Conservation (phyloP, 2,888 invertebrate species). For the Druceiella hillmani region DNA sequence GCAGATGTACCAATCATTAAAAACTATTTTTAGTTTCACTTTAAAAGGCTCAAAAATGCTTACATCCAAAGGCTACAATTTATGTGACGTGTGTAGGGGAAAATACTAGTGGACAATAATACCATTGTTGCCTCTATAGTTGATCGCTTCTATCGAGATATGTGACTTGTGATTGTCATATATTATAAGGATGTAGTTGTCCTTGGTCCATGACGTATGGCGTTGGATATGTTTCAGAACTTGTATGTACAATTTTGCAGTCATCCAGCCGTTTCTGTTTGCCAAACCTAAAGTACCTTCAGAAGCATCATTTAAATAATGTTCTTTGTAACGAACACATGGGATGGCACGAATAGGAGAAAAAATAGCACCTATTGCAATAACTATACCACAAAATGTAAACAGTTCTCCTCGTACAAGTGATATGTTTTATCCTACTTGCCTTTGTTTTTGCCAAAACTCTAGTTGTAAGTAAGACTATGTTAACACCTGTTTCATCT, state of each 20-base stretch:
- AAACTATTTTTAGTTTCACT: slow-evolving; percentile 17
- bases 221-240: no score
- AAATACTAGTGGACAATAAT: slow-evolving; percentile 21
- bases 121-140: slow-evolving; percentile 21
- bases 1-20: slow-evolving; percentile 25
- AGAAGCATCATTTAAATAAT: slow-evolving; percentile 14
- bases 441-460: slow-evolving; percentile 15
- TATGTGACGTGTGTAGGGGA: slow-evolving; percentile 22
- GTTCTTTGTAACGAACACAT: slow-evolving; percentile 15
- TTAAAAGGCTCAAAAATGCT: slow-evolving; percentile 23
- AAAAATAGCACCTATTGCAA: slow-evolving; percentile 13
- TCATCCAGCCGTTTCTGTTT: slow-evolving; percentile 21
- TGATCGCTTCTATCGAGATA: slow-evolving; percentile 20
- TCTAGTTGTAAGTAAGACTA: slow-evolving; percentile 18
- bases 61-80: no score
- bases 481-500: slow-evolving; percentile 17
- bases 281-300: slow-evolving; percentile 18
- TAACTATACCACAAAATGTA: slow-evolving; percentile 17
- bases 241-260: slow-evolving; percentile 14
- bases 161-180: slow-evolving; percentile 24
- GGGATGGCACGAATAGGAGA: slow-evolving; percentile 19
- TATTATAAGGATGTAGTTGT: no score
- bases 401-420: slow-evolving; percentile 21
- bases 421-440: slow-evolving; percentile 21
- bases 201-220: no score